These are phyloP conservation scores for Urocolius indicus DNA, from an alignment of 2,113 vertebrate species.

Conservation along the genomic window DNA sequence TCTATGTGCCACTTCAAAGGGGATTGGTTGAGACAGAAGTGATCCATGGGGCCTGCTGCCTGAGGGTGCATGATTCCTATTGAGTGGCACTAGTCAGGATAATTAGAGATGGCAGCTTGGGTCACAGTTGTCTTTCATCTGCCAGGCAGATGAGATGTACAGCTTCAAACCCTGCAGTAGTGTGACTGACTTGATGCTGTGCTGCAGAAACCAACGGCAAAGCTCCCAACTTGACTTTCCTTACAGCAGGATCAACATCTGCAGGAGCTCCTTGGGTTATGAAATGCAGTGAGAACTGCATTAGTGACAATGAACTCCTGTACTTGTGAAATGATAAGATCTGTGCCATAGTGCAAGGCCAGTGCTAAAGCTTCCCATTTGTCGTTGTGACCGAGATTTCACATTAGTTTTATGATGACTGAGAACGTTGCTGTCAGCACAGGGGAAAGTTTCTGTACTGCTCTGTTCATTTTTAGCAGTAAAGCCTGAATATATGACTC, in stretches of 20 bases:
- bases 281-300: not conserved
- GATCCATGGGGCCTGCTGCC: not conserved
- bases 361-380: not conserved
- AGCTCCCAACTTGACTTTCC: not conserved
- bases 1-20: not conserved
- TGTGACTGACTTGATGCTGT: rapidly evolving
- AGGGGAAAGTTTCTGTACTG: not conserved
- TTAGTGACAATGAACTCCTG: not conserved
- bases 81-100: not conserved
- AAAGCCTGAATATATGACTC: not conserved
- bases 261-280: not conserved
- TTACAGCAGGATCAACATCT: not conserved
- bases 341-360: rapidly evolving
- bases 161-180: not conserved
- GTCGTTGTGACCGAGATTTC: not conserved
- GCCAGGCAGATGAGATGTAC: not conserved
- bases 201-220: not conserved
- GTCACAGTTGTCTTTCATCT: not conserved
- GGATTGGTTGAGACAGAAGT: not conserved
- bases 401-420: not conserved
- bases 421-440: not conserved
- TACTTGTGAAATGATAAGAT: not conserved
- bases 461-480: not conserved
- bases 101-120: not conserved
- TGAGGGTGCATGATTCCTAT: not conserved